These are phyloP conservation scores for Piprites chloris DNA, from an alignment of 2,113 vertebrate species.

Conservation along the genomic window DNA sequence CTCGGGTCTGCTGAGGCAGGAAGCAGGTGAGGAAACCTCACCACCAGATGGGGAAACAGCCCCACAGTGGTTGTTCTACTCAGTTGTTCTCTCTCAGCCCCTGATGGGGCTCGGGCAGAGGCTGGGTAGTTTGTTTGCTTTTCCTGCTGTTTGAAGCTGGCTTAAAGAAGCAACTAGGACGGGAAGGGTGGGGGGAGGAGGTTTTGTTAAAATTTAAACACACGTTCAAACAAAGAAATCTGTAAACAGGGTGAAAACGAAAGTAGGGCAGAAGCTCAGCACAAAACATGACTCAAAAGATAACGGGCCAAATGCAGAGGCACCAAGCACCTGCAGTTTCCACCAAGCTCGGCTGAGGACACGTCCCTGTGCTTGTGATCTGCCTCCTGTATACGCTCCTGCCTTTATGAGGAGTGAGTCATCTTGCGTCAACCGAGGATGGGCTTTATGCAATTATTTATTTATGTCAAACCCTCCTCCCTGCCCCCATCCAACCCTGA, in stretches of 20 bases:
- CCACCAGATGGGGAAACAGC: accelerated
- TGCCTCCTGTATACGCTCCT: not conserved
- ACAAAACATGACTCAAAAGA: not conserved
- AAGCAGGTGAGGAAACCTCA: not conserved
- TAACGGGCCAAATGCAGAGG: not conserved
- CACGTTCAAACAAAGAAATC: not conserved
- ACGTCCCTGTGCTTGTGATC: not conserved
- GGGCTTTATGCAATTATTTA: conserved; percentile 35
- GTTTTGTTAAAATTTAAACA: not conserved
- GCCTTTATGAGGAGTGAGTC: not conserved
- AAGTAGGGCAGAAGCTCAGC: not conserved
- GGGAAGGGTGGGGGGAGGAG: not conserved
- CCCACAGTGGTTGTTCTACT: accelerated
- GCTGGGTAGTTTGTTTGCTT: not conserved
- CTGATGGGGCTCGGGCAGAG: not conserved
- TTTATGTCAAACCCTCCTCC: conserved; percentile 20
- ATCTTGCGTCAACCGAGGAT: not conserved
- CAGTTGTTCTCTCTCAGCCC: not conserved
- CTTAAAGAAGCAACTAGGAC: not conserved
- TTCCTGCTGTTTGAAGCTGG: not conserved
- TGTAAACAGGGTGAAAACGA: not conserved
- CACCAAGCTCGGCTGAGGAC: not conserved
- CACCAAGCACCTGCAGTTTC: not conserved
- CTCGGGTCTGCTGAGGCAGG: not conserved
- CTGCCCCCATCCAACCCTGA: not conserved